A percentile compares a stretch with the other conserved stretches of the same genome.
Evolutionary conservation across 2,113 vertebrate genomes (phyloP).

Genomic region (Chiloscyllium plagiosum): DNA sequence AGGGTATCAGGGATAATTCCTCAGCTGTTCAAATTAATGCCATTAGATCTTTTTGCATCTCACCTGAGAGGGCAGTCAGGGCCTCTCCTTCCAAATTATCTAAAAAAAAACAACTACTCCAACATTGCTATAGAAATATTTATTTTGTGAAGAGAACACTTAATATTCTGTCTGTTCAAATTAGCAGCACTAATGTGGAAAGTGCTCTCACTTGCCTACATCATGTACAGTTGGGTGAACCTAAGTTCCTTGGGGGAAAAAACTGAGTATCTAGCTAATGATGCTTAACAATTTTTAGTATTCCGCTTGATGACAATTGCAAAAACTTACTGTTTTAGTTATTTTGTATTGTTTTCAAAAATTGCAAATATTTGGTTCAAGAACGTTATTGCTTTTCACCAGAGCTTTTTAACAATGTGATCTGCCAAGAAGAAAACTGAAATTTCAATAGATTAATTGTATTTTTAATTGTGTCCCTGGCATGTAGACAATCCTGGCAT

Average conservation of each 20-base stretch:
- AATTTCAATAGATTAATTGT: not conserved
- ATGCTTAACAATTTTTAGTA: conserved; percentile 3
- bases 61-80: not conserved
- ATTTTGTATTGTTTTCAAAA: not conserved
- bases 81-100: not conserved
- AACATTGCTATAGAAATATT: not conserved
- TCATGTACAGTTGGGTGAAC: not conserved
- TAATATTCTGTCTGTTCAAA: not conserved
- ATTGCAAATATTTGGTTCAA: not conserved
- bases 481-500: not conserved
- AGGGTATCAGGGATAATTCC: not conserved
- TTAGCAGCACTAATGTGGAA: not conserved
- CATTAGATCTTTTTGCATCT: not conserved
- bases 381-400: not conserved
- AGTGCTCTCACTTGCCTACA: not conserved
- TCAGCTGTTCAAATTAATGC: not conserved
- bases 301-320: not conserved
- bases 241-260: not conserved
- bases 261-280: not conserved
- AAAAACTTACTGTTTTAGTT: not conserved
- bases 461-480: not conserved
- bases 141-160: not conserved
- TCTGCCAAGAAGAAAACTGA: not conserved
- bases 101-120: not conserved
- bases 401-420: not conserved